Base-by-base conservation (phyloP, 2,113 vertebrate genomes). In the Corythornis cristatus region DNA sequence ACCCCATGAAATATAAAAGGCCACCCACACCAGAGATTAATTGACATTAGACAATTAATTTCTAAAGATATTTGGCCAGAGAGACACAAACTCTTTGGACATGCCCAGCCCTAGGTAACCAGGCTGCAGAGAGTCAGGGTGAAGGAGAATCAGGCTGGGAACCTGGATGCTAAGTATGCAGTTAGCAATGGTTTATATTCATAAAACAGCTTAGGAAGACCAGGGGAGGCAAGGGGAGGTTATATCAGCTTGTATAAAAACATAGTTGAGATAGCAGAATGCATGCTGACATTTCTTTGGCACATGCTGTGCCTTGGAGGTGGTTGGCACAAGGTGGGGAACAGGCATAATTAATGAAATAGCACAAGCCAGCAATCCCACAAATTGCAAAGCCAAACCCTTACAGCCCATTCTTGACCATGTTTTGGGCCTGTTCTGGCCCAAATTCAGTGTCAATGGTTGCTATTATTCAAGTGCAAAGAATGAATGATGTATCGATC, bases 161-260 rank as follows among this genome's bases (percentile, higher is more conserved):
- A 20, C 0, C 1, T 2, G 71, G 50, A 8, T 20, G 6, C 8
- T 5, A 4, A 83, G 33, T 4, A 18, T 1, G 4, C 0, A 0
- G 23, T 3, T 15, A 33, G 66, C 74, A 43, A 16, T 1, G 23
- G 31, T n/a, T 56, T 19, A n/a, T 56, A 56, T 17, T 31, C 5
- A 10, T 15, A 25, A 21, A 84, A 40, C 21, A 33, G 67, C 37
- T 67, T 1, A 80, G 82, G 23, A 76, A 79, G 46, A 46, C 7
- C 5, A 18, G 1, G 14, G 8, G 11, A 16, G 8, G 15, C 9
- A 11, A 26, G 58, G 23, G 46, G 31, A 20, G 73, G 2, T 42
- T 35, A 4, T 5, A 33, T 48, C 3, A 3, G 58, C 23, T 22
- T 3, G 16, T 11, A 35, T 13, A 16, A 76, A 89, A 75, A 5